These are phyloP conservation scores for Aelia acuminata DNA, from an alignment of 2,888 invertebrate species.

Conservation along the genomic window DNA sequence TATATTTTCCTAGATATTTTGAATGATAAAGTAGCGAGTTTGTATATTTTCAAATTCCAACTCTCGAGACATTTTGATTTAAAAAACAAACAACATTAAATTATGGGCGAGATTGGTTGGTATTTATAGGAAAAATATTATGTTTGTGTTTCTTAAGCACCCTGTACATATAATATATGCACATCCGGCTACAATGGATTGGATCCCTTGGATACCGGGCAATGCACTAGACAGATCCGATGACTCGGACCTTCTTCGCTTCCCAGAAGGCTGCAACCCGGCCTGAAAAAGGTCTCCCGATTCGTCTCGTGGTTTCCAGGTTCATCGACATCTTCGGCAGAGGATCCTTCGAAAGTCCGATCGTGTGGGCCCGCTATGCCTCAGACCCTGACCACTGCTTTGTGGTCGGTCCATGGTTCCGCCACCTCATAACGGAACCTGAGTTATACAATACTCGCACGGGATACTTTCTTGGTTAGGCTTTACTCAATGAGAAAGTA, in stretches of 20 bases:
- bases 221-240: not conserved
- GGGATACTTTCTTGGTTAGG: not conserved
- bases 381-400: not conserved
- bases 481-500: not conserved
- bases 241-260: not conserved
- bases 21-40: too few relatives aligned
- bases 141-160: too few relatives aligned
- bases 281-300: not conserved
- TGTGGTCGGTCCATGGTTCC: not conserved
- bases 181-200: not conserved
- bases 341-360: not conserved
- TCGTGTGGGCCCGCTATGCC: not conserved
- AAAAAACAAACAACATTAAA: too few relatives aligned
- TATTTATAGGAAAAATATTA: too few relatives aligned
- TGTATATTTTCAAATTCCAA: too few relatives aligned
- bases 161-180: too few relatives aligned
- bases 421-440: not conserved
- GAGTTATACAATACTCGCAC: not conserved
- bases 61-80: too few relatives aligned
- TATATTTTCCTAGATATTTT: too few relatives aligned
- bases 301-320: slow-evolving; percentile 31
- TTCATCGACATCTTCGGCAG: not conserved
- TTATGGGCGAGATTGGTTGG: too few relatives aligned
- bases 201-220: not conserved
- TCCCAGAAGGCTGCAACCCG: not conserved